Evolutionary conservation across 2,888 invertebrate genomes (phyloP), one percentile per base, ranked within the genome.

Genomic region (Eupeodes latifasciatus): DNA sequence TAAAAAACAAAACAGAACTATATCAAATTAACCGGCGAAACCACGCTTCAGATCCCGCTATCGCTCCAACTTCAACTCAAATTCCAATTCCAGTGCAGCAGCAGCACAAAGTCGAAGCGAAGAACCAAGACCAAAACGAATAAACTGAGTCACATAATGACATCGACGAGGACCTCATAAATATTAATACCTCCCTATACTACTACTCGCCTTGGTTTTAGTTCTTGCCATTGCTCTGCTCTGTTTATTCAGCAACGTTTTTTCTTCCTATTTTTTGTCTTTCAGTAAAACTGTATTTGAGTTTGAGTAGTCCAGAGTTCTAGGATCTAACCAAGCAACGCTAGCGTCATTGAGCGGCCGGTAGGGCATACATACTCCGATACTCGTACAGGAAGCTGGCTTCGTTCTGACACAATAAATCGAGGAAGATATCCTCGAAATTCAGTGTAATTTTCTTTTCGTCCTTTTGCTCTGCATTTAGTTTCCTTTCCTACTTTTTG

Each of bases 361-460:
- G 19, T 9, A 11, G 4, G 27, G 27, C 27, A 27, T 27, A 27
- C 27, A 27, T 27, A 27, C 27, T 27, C 27, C 14, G 12, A 47
- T 10, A 12, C 47, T 4, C 16, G n/a, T 53, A 11, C 79, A 83
- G 86, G 71, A 76, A 79, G 62, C 57, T 64, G 36, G 57, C 80
- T 51, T 66, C 80, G 72, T 67, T 81, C 72, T 74, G 87, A 67
- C 71, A 87, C 80, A 87, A 87, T 87, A 84, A 87, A 87, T 87
- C 71, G 76, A 77, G 67, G 66, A 72, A 87, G 83, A 81, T 87
- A 80, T 87, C 87, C 87, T 81, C 72, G 77, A 81, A 77, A 77
- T 77, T 77, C 76, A 64, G 76, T 51, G 85, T 72, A 81, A 77
- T 77, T 85, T 85, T 85, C 67, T 59, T 82, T 84, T 87, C 64